A percentile compares a stretch with the other conserved stretches of the same genome.
Conservation (phyloP, 37 sponge, comb jelly and placozoan genomes). For the Petrosia ficiformis region DNA sequence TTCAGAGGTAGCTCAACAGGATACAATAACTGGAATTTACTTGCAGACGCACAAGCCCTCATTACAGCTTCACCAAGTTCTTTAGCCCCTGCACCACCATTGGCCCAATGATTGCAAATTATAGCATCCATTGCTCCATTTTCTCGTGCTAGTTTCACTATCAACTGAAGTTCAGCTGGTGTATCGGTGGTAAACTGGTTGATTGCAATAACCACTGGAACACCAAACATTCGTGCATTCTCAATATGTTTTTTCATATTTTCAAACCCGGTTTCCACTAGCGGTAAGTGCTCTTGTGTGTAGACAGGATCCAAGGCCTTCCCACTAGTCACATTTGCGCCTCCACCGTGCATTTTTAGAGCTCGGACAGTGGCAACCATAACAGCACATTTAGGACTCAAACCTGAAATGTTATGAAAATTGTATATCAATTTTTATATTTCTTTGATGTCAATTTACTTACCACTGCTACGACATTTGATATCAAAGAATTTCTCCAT, state of each 20-base stretch:
- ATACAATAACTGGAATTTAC: conserved; percentile 87
- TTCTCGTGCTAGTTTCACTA: conserved; percentile 54
- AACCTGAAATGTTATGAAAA: conserved; percentile 38
- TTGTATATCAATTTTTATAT: neutral
- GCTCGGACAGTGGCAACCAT: conserved; percentile 93
- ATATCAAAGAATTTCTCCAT: conserved; percentile 99
- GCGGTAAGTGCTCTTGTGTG: conserved; percentile 62
- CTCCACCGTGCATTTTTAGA: conserved; percentile 99
- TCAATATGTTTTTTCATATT: conserved; percentile 94
- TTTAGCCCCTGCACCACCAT: conserved; percentile 93
- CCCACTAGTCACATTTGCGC: conserved; percentile 88
- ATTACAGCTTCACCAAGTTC: conserved; percentile 88
- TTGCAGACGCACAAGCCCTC: conserved; percentile 61
- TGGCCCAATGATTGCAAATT: conserved; percentile 89
- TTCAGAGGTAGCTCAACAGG: conserved; percentile 58
- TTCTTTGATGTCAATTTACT: neutral
- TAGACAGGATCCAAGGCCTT: conserved; percentile 81
- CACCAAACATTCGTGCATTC: conserved; percentile 85
- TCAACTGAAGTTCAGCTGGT: conserved; percentile 72
- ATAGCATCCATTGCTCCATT: conserved; percentile 91
- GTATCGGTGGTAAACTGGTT: conserved; percentile 87
- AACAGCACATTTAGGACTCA: conserved; percentile 90
- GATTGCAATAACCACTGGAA: conserved; percentile 93
- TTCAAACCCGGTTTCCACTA: conserved; percentile 68
- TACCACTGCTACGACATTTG: conserved; percentile 97